A percentile compares a stretch with the other conserved stretches of the same genome.
Evolutionary conservation across 1,140 invertebrate genomes (phyloP).

Genomic region (Rhyacophila brunnea): DNA sequence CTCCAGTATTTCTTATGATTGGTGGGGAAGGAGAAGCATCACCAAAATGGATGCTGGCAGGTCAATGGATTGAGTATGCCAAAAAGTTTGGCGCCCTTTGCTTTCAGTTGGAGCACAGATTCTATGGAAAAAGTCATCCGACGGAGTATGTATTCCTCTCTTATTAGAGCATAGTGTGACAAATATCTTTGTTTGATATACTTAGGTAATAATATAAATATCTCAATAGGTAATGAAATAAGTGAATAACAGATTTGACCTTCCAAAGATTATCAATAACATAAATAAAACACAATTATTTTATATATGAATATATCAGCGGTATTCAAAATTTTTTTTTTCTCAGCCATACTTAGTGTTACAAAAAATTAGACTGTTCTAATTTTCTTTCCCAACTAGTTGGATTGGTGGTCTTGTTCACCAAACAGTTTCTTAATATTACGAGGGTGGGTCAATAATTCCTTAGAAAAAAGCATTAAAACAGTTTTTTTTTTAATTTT

Average conservation of each 20-base stretch:
- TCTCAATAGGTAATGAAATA: background rate
- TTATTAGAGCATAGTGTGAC: slow-evolving; percentile 8
- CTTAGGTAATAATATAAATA: background rate
- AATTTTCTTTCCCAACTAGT: no score
- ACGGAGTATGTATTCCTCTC: slow-evolving; percentile 58
- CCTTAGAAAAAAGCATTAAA: no score
- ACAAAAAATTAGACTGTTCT: no score
- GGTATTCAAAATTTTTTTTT: no score
- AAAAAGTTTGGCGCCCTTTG: slow-evolving; percentile 76
- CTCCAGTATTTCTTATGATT: slow-evolving; percentile 87
- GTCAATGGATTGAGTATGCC: slow-evolving; percentile 83
- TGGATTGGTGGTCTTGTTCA: no score
- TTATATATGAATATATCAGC: no score
- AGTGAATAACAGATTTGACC: background rate
- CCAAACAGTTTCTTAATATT: no score
- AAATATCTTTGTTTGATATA: no score
- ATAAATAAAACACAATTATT: background rate
- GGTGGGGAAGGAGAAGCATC: slow-evolving; percentile 75
- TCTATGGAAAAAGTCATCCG: slow-evolving; percentile 90
- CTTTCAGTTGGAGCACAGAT: slow-evolving; percentile 88
- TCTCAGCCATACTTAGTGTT: no score
- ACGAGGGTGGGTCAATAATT: no score
- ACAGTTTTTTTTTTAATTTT: no score
- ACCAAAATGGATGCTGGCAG: slow-evolving; percentile 79
- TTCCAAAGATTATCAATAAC: background rate